phyloP scores from a whole-genome alignment of 1,140 invertebrate species.

The Calliopsis andreniformis region DNA sequence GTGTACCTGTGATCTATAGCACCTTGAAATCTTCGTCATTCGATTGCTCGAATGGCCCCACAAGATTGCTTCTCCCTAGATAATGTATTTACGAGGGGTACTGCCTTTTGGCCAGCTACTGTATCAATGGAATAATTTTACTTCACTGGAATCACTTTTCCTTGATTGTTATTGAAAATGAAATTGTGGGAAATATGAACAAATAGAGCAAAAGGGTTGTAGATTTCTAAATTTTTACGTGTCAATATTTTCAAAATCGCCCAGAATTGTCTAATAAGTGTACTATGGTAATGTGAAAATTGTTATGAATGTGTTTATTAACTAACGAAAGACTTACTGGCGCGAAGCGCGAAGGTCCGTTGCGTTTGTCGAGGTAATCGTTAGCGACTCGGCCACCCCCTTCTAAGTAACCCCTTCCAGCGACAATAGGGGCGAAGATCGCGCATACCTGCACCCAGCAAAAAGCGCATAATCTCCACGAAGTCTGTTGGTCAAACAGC shows the following conservation, averaged over 20 bases:
- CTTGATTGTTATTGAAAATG: no score
- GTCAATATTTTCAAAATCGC: no score
- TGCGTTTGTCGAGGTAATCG: background rate
- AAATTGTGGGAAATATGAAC: no score
- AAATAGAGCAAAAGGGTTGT: no score
- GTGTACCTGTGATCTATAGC: background rate
- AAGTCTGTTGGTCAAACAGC: slow-evolving; percentile 29
- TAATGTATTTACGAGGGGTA: background rate
- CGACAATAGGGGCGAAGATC: background rate
- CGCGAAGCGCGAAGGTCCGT: background rate
- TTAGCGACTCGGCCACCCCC: background rate
- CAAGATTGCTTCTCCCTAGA: background rate
- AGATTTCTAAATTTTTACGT: no score
- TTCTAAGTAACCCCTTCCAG: background rate
- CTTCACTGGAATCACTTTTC: no score
- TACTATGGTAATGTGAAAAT: no score
- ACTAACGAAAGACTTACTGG: background rate
- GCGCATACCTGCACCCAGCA: slow-evolving; percentile 10
- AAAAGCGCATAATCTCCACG: background rate
- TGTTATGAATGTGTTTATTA: no score
- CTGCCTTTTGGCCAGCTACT: no score
- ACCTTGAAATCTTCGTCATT: background rate
- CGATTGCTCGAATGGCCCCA: background rate
- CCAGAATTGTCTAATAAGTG: no score
- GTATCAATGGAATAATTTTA: background rate